Evolutionary conservation across 2,113 vertebrate species (phyloP).

Genomic region (Misgurnus anguillicaudatus): DNA sequence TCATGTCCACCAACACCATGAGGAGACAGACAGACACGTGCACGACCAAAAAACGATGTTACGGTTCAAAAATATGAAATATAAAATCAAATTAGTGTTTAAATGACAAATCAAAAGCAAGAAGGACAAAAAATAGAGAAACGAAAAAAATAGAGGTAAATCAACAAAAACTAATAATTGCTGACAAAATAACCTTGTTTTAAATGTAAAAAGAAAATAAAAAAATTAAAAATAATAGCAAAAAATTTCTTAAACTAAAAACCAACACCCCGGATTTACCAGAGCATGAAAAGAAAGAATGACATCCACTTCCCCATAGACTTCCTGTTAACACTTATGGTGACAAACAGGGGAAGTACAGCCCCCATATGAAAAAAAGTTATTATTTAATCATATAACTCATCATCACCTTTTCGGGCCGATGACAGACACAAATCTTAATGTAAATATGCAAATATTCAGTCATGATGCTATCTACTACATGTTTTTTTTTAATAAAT

Average conservation of each 20-base stretch:
- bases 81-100: background rate
- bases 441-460: too few relatives aligned
- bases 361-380: slow-evolving; percentile 28
- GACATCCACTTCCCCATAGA: slow-evolving; percentile 63
- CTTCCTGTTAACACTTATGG: slow-evolving; percentile 68
- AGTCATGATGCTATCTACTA: too few relatives aligned
- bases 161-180: background rate
- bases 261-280: slow-evolving; percentile 33
- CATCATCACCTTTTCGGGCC: background rate
- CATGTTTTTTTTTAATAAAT: too few relatives aligned
- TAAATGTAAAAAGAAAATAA: background rate
- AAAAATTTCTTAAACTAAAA: background rate
- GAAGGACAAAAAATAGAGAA: background rate
- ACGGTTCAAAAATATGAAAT: background rate
- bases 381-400: background rate
- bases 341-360: slow-evolving; percentile 59
- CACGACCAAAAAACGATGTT: background rate
- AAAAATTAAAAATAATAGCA: background rate
- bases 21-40: background rate
- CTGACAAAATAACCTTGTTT: background rate
- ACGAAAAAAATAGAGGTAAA: background rate
- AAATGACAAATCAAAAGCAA: background rate
- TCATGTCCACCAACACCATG: background rate
- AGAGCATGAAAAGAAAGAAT: slow-evolving; percentile 57
- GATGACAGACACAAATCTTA: background rate